Base-by-base conservation (phyloP, 2,888 invertebrate species). In the Pachliopta kotzebuea region DNA sequence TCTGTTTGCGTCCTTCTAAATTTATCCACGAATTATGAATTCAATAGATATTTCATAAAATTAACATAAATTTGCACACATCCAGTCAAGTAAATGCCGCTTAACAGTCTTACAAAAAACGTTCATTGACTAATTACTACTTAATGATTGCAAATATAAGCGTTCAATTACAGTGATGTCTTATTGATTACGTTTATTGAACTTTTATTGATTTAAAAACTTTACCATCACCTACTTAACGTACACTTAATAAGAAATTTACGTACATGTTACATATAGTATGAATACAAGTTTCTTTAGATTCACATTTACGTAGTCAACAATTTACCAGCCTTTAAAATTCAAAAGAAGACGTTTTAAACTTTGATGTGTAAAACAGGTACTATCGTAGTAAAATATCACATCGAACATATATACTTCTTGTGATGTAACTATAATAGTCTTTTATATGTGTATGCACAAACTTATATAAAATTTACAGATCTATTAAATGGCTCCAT, bases 41-140 rank as follows among this genome's bases (percentile, higher is more conserved):
- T 24, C 18, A 54, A 54, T 17, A 54, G 26, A 3, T 9, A 2
- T 7, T 21, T n/a, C 20, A 49, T 52, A 52, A 23, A 52, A 52
- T 52, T 52, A 52, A 52, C 50, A 52, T 9, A 52, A 21, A 52
- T 52, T 52, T 45, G n/a, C 20, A 52, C 23, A 31, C 11, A 31
- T 20, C 4, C 6, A 11, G 23, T 56, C 7, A 23, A 21, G 20
- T 57, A 24, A 57, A 57, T 21, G 26, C 42, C 21, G 18, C 18
- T 45, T 0, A 7, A 23, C 23, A 42, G 20, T 56, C 18, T 42
- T 49, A 31, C 53, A 21, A 14, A 31, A 6, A 50, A 21, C 49
- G 50, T 56, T 54, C 56, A 58, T 56, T 52, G 50, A 56, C 20
- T 21, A 64, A 59, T 63, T 55, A 63, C 20, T 29, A 14, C 42